Percentiles rank a stretch among this genome's conserved stretches.
phyloP scores from a whole-genome alignment of 2,888 invertebrate genomes.

The Catocala nupta region DNA sequence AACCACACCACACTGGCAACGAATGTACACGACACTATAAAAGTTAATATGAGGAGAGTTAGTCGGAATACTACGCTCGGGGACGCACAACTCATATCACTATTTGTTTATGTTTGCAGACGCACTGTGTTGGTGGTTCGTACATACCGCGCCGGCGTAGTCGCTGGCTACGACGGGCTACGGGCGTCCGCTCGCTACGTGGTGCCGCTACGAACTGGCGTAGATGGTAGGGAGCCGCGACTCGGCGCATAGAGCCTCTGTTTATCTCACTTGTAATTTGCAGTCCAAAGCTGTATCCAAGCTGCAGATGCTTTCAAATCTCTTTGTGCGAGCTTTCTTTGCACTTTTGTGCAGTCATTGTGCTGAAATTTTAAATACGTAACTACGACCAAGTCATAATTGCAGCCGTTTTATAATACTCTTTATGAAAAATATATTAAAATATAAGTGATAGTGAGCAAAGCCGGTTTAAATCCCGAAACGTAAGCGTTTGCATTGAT shows the following conservation, averaged over 20 bases:
- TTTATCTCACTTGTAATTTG: conserved; percentile 82
- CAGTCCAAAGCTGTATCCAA: conserved; percentile 80
- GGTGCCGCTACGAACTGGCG: conserved; percentile 77
- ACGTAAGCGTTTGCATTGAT: conserved; percentile 15
- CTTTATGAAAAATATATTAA: conserved; percentile 30
- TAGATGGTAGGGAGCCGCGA: conserved; percentile 58
- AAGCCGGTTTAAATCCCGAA: conserved; percentile 6
- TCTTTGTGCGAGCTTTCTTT: conserved; percentile 80
- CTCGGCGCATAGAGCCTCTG: conserved; percentile 68
- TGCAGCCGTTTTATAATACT: conserved; percentile 53
- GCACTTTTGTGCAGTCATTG: conserved; percentile 77
- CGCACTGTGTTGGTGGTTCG: conserved; percentile 71
- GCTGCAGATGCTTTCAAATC: conserved; percentile 83
- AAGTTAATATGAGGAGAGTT: conserved; percentile 81
- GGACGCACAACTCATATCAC: conserved; percentile 86
- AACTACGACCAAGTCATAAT: conserved; percentile 61
- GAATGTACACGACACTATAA: conserved; percentile 81
- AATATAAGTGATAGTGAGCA: neutral
- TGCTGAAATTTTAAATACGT: conserved; percentile 70
- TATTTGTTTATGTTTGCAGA: conserved; percentile 82
- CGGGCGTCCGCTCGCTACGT: conserved; percentile 75
- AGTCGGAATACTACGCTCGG: conserved; percentile 78
- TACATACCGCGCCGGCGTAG: conserved; percentile 80
- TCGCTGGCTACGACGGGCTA: conserved; percentile 69
- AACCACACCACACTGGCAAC: conserved; percentile 84